Base-by-base conservation (phyloP, 2,888 invertebrate species). In the Listrodromus nycthemerus region DNA sequence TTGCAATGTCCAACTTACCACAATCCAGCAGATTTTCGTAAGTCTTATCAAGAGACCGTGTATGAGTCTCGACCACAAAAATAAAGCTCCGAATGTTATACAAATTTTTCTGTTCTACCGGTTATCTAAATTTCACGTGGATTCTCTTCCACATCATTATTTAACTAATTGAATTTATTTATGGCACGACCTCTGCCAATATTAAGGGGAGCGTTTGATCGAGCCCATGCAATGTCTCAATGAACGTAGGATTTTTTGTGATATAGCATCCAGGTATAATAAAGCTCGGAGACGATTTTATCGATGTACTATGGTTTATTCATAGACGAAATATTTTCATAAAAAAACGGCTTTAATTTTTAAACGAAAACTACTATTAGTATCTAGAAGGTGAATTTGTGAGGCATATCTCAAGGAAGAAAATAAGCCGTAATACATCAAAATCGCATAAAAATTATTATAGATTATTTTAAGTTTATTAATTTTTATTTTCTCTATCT, bases 11-110 rank as follows among this genome's bases (percentile, higher is more conserved):
- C 98, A 0, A 95, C 96, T 19, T 97, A 97, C 90, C 98, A 98
- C 93, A 98, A 98, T 94, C 98, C 98, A 55, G 97, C 98, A 19
- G 98, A 98, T 93, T 98, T 96, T 94, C 95, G 98, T 98, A 94
- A 96, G 96, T 95, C 88, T 82, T 4, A n/a, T 61, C 7, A 24
- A 8, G 19, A 30, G 24, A 55, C 21, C 24, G 4, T 45, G 24
- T 24, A 45, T 45, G 24, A 94, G 27, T 16, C 58, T 94, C 0
- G 87, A 94, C 3, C 16, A 61, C 27, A n/a, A 61, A 61, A 5
- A 4, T 21, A 5, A 30, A 21, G 6, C 27, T 61, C 16, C 13
- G 27, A 30, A 61, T 27, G 7, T 30, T 4, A 50, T n/a, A 27
- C 16, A 61, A 30, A 30, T 6, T 30, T 16, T 1, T 27, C n/a